Conservation (phyloP, 2,113 vertebrate genomes). For the Sphaerodactylus townsendi region DNA sequence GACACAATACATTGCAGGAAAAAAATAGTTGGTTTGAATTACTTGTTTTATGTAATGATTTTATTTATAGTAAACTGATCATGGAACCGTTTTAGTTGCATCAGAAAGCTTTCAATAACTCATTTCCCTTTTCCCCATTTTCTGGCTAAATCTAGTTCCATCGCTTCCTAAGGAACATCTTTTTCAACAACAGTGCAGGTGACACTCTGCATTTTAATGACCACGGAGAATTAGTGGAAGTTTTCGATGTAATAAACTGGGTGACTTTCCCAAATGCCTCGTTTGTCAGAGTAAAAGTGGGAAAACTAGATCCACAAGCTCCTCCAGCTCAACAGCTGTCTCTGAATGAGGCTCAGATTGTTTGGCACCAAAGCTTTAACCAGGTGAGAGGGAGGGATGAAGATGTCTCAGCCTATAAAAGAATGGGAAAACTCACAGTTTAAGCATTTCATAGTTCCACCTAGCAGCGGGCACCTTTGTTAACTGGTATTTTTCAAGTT, state of each 20-base stretch:
- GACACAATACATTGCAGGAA: too few relatives aligned
- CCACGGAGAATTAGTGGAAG: neutral
- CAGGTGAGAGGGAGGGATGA: neutral
- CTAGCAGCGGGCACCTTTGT: too few relatives aligned
- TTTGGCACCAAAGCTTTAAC: neutral
- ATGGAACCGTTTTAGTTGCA: neutral
- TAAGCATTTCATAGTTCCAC: too few relatives aligned
- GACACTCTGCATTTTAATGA: neutral
- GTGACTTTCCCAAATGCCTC: neutral
- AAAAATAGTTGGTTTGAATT: neutral
- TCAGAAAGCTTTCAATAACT: neutral
- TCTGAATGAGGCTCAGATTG: neutral
- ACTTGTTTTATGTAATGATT: neutral
- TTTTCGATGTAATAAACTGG: neutral
- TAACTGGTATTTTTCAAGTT: too few relatives aligned
- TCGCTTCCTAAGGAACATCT: too few relatives aligned
- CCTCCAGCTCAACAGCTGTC: neutral
- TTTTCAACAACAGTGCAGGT: neutral
- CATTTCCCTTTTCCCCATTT: neutral
- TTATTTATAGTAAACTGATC: neutral
- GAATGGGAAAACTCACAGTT: neutral
- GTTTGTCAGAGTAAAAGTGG: neutral
- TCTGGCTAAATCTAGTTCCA: neutral
- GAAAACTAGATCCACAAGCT: neutral
- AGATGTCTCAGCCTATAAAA: too few relatives aligned